Percentiles rank a stretch among this genome's conserved stretches.
phyloP scores from a whole-genome alignment of 2,888 invertebrate species.

The Metalampra italica region DNA sequence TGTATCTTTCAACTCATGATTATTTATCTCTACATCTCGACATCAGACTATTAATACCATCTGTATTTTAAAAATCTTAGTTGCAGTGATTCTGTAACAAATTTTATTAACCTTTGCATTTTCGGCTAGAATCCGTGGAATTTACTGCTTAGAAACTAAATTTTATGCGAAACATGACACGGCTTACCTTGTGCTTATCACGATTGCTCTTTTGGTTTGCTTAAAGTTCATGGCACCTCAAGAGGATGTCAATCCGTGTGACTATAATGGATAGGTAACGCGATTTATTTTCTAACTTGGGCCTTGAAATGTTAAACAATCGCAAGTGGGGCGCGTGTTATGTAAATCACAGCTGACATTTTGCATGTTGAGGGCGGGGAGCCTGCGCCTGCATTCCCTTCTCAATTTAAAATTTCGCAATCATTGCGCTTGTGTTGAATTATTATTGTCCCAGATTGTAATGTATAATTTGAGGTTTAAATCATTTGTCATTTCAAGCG shows the following conservation, averaged over 20 bases:
- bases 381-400: slow-evolving; percentile 38
- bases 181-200: background rate
- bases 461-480: slow-evolving; percentile 13
- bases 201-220: background rate
- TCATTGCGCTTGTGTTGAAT: slow-evolving; percentile 28
- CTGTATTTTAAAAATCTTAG: too few relatives aligned
- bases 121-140: too few relatives aligned
- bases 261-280: slow-evolving; percentile 23
- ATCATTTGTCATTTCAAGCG: background rate
- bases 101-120: too few relatives aligned
- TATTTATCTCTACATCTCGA: too few relatives aligned
- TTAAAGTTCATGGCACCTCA: slow-evolving; percentile 27
- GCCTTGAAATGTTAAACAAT: slow-evolving; percentile 61
- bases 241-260: slow-evolving; percentile 16
- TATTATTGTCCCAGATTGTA: slow-evolving; percentile 30
- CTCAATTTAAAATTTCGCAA: slow-evolving; percentile 51
- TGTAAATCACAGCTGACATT: slow-evolving; percentile 68
- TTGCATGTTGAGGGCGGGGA: slow-evolving; percentile 48
- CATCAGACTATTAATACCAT: too few relatives aligned
- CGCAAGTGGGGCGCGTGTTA: slow-evolving; percentile 54
- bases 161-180: background rate
- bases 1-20: too few relatives aligned
- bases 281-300: slow-evolving; percentile 22
- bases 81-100: too few relatives aligned
- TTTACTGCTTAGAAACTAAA: too few relatives aligned